Base-by-base conservation (phyloP, 2,888 invertebrate species). In the Crematogaster levior region DNA sequence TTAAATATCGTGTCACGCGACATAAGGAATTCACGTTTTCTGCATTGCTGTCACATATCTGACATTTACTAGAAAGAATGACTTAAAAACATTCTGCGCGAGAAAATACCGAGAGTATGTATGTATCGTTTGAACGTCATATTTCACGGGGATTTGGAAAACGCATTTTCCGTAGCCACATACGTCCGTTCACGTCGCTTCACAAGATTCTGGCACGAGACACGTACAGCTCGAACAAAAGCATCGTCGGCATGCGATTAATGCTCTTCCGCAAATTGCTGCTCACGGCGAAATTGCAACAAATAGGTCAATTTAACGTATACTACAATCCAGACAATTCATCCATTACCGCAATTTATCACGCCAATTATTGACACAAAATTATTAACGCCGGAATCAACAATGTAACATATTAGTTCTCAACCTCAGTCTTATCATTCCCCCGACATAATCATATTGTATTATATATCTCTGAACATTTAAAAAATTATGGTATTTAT, bases 321-420 rank as follows among this genome's bases (percentile, higher is more conserved):
- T 34, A 79, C 43, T 79, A 70, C 43, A 72, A 79, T 72, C 56
- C 70, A 43, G 43, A 34, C 77, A 56, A 56, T 79, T 79, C 77
- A 79, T 79, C 56, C 43, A 70, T 58, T 72, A 70, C 73, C 72
- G 56, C 77, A 43, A 79, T 79, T 79, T 79, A 34, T 79, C 77
- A 79, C 72, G 72, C 34, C 72, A 70, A 79, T 79, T 79, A 79
- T 79, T 46, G 77, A 56, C 34, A 34, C 73, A 72, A 56, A 72
- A 79, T 70, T 79, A 72, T 79, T 79, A 79, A 46, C 56, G 72
- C 56, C 24, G 24, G 56, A 79, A 77, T 77, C 56, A 56, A 77
- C 77, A 70, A 79, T 46, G 56, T 70, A 56, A 40, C 43, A 56
- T 43, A 79, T 56, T 46, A 72, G 18, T 70, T 70, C 40, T 21